Conservation (phyloP, 2,888 invertebrate species). For the Mythimna pallens region DNA sequence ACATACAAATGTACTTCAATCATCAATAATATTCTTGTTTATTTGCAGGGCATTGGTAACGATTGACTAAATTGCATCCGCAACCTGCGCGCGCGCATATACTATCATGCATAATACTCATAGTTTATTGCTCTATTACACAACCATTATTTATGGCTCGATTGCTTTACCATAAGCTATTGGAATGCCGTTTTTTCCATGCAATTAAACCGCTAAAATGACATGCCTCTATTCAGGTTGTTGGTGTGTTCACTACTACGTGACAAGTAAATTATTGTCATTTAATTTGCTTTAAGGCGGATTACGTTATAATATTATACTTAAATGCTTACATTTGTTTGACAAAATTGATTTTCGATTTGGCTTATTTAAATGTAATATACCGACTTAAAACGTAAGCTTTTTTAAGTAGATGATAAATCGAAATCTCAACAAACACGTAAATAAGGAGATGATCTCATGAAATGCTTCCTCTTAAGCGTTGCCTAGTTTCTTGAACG, state of each 20-base stretch:
- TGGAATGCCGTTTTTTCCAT: conserved; percentile 75
- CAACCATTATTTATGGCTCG: conserved; percentile 76
- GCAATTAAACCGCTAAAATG: conserved; percentile 71
- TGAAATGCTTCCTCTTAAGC: conserved; percentile 68
- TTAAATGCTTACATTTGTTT: conserved; percentile 49
- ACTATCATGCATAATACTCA: conserved; percentile 70
- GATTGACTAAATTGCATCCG: conserved; percentile 72
- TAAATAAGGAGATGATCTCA: conserved; percentile 74
- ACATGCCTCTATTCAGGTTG: conserved; percentile 59
- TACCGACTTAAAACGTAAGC: conserved; percentile 38
- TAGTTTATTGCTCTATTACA: conserved; percentile 83
- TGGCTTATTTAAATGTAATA: conserved; percentile 46
- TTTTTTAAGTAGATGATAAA: conserved; percentile 63
- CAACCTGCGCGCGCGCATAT: conserved; percentile 66
- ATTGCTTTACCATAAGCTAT: conserved; percentile 71
- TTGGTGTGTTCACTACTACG: conserved; percentile 54
- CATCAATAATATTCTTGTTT: conserved; percentile 68
- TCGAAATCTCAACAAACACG: conserved; percentile 64
- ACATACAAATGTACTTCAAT: conserved; percentile 63
- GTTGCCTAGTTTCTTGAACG: conserved; percentile 67
- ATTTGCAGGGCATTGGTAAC: conserved; percentile 67
- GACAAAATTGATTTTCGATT: conserved; percentile 59
- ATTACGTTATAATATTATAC: conserved; percentile 65
- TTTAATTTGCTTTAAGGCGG: conserved; percentile 66
- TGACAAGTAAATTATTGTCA: conserved; percentile 68